Percentiles rank a stretch among this genome's conserved stretches.
Evolutionary conservation across 2,888 invertebrate genomes (phyloP).

Genomic region (Papilio protenor): DNA sequence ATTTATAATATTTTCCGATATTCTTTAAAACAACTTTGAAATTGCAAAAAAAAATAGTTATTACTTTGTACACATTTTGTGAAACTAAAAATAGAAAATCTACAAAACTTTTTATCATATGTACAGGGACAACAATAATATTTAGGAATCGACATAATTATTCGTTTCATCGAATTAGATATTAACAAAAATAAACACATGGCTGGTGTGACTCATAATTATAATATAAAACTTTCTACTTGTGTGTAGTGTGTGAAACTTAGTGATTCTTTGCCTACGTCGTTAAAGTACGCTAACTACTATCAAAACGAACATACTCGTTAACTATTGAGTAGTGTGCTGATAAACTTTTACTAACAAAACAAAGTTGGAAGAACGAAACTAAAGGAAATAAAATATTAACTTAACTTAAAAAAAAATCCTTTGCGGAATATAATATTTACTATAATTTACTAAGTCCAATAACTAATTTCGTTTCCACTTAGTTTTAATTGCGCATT

Average conservation of each 20-base stretch:
- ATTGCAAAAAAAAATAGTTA: constrained; percentile 70
- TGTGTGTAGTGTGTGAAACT: constrained; percentile 32
- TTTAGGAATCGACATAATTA: constrained; percentile 62
- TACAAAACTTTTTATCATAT: constrained; percentile 76
- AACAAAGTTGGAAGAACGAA: constrained; percentile 66
- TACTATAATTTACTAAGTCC: constrained; percentile 66
- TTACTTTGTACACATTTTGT: constrained; percentile 80
- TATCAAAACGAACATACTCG: constrained; percentile 57
- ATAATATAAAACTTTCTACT: constrained; percentile 29
- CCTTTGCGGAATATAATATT: constrained; percentile 53
- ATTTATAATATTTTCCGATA: constrained; percentile 75
- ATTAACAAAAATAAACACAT: constrained; percentile 64
- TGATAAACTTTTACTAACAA: constrained; percentile 42
- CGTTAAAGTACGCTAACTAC: constrained; percentile 59
- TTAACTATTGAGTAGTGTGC: constrained; percentile 42
- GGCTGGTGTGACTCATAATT: constrained; percentile 43
- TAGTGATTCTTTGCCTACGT: constrained; percentile 48
- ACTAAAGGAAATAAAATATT: constrained; percentile 49
- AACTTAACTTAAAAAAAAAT: constrained; percentile 50
- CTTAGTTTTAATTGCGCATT: constrained; percentile 63
- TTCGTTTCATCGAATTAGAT: constrained; percentile 61
- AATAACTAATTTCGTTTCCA: constrained; percentile 63
- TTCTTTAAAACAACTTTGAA: constrained; percentile 66
- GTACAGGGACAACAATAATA: constrained; percentile 80
- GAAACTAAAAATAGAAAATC: constrained; percentile 81